A percentile compares a stretch with the other conserved stretches of the same genome.
These are phyloP conservation scores for Catharus fuscescens DNA, from an alignment of 2,113 vertebrate species.

Conservation along the genomic window DNA sequence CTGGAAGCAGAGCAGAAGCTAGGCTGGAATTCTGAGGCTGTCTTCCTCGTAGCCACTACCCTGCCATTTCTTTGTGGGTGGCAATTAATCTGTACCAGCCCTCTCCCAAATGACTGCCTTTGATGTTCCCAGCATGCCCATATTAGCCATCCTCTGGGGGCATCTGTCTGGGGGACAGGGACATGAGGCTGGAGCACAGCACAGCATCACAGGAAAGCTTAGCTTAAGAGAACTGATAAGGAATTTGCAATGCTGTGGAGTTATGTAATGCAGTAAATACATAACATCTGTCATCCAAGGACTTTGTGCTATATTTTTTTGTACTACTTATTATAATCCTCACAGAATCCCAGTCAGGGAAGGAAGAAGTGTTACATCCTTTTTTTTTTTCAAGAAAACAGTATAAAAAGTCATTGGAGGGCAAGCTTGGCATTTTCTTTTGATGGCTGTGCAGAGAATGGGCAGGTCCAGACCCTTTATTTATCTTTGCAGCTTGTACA, in stretches of 20 bases:
- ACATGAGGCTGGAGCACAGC: not conserved
- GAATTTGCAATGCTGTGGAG: not conserved
- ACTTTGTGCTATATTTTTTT: not conserved
- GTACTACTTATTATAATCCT: slow-evolving; percentile 19
- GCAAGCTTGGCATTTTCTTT: not conserved
- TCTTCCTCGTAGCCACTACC: not conserved
- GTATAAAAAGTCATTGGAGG: not conserved
- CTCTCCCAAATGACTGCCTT: slow-evolving; percentile 18
- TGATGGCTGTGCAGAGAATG: not conserved
- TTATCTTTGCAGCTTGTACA: slow-evolving; percentile 37
- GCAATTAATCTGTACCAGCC: slow-evolving; percentile 43
- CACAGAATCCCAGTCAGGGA: not conserved
- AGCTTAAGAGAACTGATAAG: slow-evolving; percentile 7
- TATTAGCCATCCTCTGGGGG: not conserved
- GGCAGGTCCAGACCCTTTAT: not conserved
- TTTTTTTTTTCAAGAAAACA: not conserved
- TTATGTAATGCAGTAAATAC: slow-evolving; percentile 34
- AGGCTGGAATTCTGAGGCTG: not conserved
- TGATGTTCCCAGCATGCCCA: not conserved
- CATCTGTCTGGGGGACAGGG: not conserved
- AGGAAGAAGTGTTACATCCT: not conserved
- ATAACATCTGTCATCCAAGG: slow-evolving; percentile 13
- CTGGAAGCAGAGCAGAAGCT: slow-evolving; percentile 11
- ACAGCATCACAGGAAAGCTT: not conserved
- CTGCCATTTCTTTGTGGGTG: slow-evolving; percentile 21